Evolutionary conservation across 1,140 invertebrate genomes (phyloP), one percentile per base, ranked within the genome.

Genomic region (Cyphomyrmex costatus): DNA sequence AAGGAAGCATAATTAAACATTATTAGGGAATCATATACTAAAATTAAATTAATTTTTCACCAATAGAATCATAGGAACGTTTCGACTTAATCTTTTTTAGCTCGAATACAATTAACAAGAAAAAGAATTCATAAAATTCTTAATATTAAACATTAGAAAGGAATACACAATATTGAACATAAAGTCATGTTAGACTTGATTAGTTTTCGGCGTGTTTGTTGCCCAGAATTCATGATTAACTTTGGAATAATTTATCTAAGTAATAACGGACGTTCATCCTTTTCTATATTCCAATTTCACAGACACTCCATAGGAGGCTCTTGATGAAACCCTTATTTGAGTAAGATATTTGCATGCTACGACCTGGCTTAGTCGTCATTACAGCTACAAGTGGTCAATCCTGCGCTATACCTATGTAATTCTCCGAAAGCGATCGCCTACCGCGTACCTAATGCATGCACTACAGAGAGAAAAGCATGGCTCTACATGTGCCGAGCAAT

Each of bases 351-450:
- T 82, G 79, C 79, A 73, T 83, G 24, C 66, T 24, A 61, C 53
- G 79, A 74, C 36, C 53, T 83, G 53, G 79, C 68, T 83, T 83
- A 83, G 53, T 74, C 68, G 53, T 71, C 79, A 74, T 74, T 83
- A 82, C 79, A 83, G 79, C 79, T 73, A 83, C 79, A 83, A 83
- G 79, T 83, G 79, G 79, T 74, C 79, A 83, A 83, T 83, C 36
- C 19, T 58, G 27, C 19, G 24, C 53, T 33, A 19, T 83, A 74
- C 36, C 68, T 73, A 74, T 83, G 68, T 74, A 83, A 83, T 83
- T 83, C 79, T 83, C 68, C 61, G 79, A 74, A 83, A 83, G 79
- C 68, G 53, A 83, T 83, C 68, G 36, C 27, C 53, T 83, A 83
- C 79, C 53, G 27, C 68, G 79, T 60, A 83, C 36, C 68, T 83